These are phyloP conservation scores for Trichonephila clavipes DNA, from an alignment of 1,140 invertebrate genomes.

Conservation along the genomic window DNA sequence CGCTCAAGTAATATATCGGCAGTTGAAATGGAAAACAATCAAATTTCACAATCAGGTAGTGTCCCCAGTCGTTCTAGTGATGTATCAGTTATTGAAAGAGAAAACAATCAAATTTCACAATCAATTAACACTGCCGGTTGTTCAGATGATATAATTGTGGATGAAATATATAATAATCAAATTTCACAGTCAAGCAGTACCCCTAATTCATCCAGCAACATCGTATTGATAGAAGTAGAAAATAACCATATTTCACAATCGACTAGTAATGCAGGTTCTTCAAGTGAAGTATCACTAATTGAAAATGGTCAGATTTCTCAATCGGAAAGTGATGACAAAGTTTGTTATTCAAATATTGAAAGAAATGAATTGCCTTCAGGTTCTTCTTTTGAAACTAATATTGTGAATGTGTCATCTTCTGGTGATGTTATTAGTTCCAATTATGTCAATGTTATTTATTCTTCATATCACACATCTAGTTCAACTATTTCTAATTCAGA, in stretches of 20 bases:
- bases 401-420: conserved; percentile 59
- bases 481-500: conserved; percentile 44
- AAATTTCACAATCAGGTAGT: conserved; percentile 13
- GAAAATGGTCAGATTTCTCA: conserved; percentile 41
- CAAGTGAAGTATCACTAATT: neutral
- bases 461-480: conserved; percentile 26
- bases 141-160: neutral
- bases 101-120: neutral
- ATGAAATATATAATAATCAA: neutral
- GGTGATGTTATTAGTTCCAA: conserved; percentile 18
- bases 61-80: neutral
- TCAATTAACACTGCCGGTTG: neutral
- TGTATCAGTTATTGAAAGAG: neutral
- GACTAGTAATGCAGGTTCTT: neutral
- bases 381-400: neutral
- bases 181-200: conserved; percentile 12
- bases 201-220: neutral
- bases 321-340: conserved; percentile 8
- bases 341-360: neutral
- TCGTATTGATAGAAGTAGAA: neutral
- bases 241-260: conserved; percentile 38
- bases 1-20: neutral
- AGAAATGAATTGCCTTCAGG: neutral
- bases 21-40: conserved; percentile 17
- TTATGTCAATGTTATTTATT: conserved; percentile 47